Evolutionary conservation across 2,113 vertebrate genomes (phyloP), one percentile per base, ranked within the genome.

Genomic region (Nymphicus hollandicus): DNA sequence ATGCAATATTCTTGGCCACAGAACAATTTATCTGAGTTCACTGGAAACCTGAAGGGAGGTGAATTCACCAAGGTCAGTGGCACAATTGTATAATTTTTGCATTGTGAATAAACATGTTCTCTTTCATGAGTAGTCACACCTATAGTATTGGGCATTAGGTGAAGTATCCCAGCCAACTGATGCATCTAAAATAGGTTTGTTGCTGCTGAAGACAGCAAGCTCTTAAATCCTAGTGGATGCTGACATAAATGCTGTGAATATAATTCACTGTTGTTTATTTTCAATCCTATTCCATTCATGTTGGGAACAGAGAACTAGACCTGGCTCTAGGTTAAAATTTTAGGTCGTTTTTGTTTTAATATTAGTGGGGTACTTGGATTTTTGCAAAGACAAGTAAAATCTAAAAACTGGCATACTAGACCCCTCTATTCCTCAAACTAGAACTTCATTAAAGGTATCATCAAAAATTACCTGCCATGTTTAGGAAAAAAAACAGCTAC

Each of bases 61-160:
- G 39, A 73, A 94, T 63, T 31, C 70, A 58, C 77, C 92, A 95
- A 95, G 96, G 92, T 94, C 77, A 4, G 69, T 91, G 70, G 81
- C 49, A 23, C 60, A 88, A 69, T 88, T 91, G 88, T 84, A 56
- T 96, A 86, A 89, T 68, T 84, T 86, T 84, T 96, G 65, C 65
- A 39, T 74, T 68, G 63, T 52, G 81, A 91, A 91, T 92, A 95
- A 96, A 85, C 91, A 96, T 94, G 83, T 72, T 96, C 44, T 16
- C 70, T 94, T 96, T 89, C 82, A 64, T 73, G 39, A 88, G 77
- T 56, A 92, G 94, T 97, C 91, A 87, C 81, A 88, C 91, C 93
- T 96, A 68, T 23, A n/a, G 39, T 64, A 61, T 13, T 85, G 86
- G 83, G 81, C 58, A 53, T 73, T 93, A 96, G 39, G 80, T 82